These are phyloP conservation scores for Eilema caniola DNA, from an alignment of 2,888 invertebrate genomes.

Conservation along the genomic window DNA sequence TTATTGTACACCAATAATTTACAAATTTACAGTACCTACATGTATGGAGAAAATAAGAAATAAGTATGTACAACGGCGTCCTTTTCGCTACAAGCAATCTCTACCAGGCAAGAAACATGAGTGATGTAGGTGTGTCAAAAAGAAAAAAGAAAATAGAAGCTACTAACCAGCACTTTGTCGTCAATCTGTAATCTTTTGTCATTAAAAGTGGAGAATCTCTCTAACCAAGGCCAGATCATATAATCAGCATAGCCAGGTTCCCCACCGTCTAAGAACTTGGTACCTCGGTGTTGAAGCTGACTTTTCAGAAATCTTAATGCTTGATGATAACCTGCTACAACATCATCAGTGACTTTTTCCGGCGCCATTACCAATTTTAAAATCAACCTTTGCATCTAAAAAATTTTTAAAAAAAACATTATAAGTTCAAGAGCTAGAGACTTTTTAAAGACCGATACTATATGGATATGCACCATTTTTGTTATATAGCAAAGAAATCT, in stretches of 20 bases:
- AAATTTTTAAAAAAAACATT: conserved; percentile 16
- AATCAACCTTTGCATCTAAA: conserved; percentile 65
- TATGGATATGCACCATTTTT: no score
- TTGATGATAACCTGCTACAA: conserved; percentile 58
- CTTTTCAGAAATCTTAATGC: conserved; percentile 88
- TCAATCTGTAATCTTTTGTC: conserved; percentile 84
- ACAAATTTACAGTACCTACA: no score
- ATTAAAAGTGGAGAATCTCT: conserved; percentile 85
- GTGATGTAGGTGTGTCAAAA: background rate
- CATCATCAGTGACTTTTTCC: conserved; percentile 63
- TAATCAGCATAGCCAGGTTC: conserved; percentile 93
- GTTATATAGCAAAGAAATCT: no score
- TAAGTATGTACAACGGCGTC: no score
- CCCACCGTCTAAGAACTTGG: conserved; percentile 88
- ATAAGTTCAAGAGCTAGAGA: no score
- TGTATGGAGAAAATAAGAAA: no score
- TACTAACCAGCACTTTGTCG: conserved; percentile 72
- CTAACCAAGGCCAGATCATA: conserved; percentile 96
- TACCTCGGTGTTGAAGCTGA: conserved; percentile 87
- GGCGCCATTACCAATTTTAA: conserved; percentile 61
- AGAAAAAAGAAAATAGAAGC: background rate
- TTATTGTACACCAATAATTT: no score
- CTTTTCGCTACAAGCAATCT: no score
- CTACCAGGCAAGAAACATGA: no score
- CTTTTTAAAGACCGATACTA: no score